Evolutionary conservation across 2,113 vertebrate species (phyloP).

Genomic region (Lagenorhynchus albirostris): DNA sequence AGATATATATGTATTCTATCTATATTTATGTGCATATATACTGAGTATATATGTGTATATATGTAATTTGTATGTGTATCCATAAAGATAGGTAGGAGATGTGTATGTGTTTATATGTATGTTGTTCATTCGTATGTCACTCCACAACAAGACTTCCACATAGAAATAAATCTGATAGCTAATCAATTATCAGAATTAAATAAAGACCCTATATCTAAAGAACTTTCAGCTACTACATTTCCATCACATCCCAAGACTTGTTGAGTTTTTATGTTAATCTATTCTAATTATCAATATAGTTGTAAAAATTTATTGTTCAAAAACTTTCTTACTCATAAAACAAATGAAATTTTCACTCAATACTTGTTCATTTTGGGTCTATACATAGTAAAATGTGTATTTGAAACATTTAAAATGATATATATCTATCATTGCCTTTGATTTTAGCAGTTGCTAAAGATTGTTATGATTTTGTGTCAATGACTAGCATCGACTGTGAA

Average conservation of each 20-base stretch:
- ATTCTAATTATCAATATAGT: neutral
- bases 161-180: neutral
- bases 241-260: neutral
- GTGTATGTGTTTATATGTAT: neutral
- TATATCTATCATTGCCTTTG: neutral
- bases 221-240: neutral
- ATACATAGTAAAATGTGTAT: neutral
- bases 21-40: neutral
- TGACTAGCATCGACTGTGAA: neutral
- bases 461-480: neutral
- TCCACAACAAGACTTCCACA: neutral
- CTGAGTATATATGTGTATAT: neutral
- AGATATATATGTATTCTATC: neutral
- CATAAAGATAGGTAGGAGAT: neutral
- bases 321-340: neutral
- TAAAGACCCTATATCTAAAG: neutral
- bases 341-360: neutral
- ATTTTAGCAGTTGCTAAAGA: neutral
- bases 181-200: neutral
- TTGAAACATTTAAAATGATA: neutral
- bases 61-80: neutral
- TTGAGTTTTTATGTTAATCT: neutral
- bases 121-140: neutral
- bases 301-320: neutral
- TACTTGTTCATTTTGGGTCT: neutral